Evolutionary conservation across 2,797 vertebrate species (phyloP).

Genomic region (Alcedo quadribrachys): DNA sequence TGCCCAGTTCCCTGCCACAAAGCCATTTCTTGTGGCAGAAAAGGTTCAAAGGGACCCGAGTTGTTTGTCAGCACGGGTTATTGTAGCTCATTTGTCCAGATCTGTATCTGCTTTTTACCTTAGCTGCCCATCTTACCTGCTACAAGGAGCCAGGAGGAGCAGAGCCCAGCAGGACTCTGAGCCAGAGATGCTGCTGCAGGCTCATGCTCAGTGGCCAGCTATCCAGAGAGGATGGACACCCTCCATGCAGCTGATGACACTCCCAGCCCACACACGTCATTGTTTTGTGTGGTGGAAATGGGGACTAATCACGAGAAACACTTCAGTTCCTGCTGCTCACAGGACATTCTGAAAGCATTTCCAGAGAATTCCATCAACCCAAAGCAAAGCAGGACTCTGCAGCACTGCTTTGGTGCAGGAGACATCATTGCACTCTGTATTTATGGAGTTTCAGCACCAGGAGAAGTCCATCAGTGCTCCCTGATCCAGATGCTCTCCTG

Average conservation of each 20-base stretch:
- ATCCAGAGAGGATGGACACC: not conserved
- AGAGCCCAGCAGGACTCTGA: not conserved
- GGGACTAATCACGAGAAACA: not conserved
- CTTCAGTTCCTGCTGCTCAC: not conserved
- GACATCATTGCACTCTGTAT: accelerated
- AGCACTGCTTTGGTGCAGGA: not conserved
- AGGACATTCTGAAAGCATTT: not conserved
- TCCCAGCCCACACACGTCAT: not conserved
- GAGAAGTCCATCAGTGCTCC: not conserved
- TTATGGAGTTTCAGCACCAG: not conserved
- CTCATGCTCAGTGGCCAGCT: not conserved
- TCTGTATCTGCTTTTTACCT: not conserved
- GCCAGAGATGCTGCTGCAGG: not conserved
- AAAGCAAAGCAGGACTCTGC: not conserved
- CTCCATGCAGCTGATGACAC: not conserved
- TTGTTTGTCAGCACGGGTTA: not conserved
- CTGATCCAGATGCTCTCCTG: not conserved
- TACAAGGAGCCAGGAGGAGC: too few relatives aligned
- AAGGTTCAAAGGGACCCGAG: not conserved
- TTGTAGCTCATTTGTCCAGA: not conserved
- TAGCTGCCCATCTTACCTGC: not conserved
- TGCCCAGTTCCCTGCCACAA: not conserved
- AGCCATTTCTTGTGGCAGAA: not conserved
- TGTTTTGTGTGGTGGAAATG: not conserved
- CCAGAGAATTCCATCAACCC: not conserved